Evolutionary conservation across 2,113 vertebrate species (phyloP), one percentile per base, ranked within the genome.

Genomic region (Trichomycterus rosablanca): DNA sequence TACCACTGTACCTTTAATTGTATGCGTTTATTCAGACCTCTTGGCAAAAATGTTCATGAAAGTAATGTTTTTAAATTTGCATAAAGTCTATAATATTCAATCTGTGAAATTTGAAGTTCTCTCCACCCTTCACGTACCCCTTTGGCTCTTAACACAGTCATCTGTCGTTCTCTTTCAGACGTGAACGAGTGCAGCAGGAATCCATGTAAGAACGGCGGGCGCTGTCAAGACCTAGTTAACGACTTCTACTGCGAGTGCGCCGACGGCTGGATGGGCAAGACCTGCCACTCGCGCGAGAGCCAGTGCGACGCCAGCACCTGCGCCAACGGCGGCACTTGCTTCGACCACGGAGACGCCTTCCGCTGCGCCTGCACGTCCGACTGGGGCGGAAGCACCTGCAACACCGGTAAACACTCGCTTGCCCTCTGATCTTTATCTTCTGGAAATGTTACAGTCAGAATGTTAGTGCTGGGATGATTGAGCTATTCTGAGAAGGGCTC

Each of bases 261-360:
- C 8, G 85, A 92, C 37, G 88, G 82, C 74, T 98, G 96, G 96
- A 98, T 97, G 87, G 96, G 96, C 74, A 97, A 97, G 86, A 97
- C 93, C 63, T 98, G 96, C 76, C 94, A 97, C 78, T 97, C 95
- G 14, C 92, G 96, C 92, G 82, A 93, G 92, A 92, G 80, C 63
- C 96, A 97, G 53, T 99, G 96, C 10, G 96, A 99, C 1, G 78
- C 89, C 0, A 92, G 84, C 72, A 98, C 95, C 28, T 99, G 96
- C 77, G 92, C 90, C 56, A 97, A 97, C 0, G 94, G 94, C 0
- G 96, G 94, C 20, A 97, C 93, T 0, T 98, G 96, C 79, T 92
- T 92, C 0, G 96, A 99, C 75, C 88, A 90, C 1, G 93, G 87
- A 0, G 92, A 97, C 30, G 67, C 89, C 15, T 99, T 97, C 77